These are phyloP conservation scores for Echinometra lucunter DNA, from an alignment of 53 echinoderm and acorn worm species.

Conservation along the genomic window DNA sequence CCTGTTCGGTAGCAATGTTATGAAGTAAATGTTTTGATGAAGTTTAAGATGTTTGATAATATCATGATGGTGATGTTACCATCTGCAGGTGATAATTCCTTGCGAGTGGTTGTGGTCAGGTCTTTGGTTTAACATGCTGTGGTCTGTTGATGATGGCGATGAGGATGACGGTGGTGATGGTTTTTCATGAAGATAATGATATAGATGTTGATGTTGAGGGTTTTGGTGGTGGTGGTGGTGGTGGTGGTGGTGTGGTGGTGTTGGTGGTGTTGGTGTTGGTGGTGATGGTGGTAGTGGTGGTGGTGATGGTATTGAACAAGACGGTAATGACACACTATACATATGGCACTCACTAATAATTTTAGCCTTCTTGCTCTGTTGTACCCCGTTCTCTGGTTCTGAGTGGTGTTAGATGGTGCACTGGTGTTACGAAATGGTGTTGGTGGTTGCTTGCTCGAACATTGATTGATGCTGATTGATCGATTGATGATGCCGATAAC, in stretches of 20 bases:
- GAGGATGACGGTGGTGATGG: no score
- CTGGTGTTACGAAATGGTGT: background rate
- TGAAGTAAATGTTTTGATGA: no score
- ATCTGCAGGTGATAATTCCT: no score
- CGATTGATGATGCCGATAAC: background rate
- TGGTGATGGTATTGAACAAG: slow-evolving; percentile 38
- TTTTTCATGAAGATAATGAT: background rate
- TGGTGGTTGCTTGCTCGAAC: background rate
- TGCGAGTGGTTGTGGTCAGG: no score
- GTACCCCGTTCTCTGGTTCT: slow-evolving; percentile 82
- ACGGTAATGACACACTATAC: slow-evolving; percentile 87
- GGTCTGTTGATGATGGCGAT: no score
- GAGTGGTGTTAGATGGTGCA: background rate
- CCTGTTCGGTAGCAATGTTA: no score
- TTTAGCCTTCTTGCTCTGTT: slow-evolving; percentile 79
- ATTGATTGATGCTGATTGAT: background rate
- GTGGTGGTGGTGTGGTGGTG: background rate
- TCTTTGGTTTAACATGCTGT: no score
- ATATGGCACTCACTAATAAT: slow-evolving; percentile 78
- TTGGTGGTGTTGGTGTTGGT: background rate
- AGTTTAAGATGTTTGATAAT: no score
- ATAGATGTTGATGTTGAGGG: background rate
- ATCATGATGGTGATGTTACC: no score
- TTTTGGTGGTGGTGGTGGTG: background rate
- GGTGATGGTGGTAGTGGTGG: background rate